Conservation (phyloP, 2,888 invertebrate genomes). For the Halictus ligatus region DNA sequence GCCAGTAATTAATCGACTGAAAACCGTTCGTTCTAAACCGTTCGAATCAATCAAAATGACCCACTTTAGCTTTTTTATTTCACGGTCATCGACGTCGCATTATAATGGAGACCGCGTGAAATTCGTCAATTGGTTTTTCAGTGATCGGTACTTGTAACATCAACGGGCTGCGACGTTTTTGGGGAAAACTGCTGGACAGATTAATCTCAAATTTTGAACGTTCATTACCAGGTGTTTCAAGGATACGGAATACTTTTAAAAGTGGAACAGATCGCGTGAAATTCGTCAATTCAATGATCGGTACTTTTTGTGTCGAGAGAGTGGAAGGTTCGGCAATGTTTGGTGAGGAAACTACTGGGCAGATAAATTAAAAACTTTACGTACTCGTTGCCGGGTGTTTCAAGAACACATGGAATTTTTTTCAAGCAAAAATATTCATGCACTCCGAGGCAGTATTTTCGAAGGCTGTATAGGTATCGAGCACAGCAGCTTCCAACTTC, state of each 20-base stretch:
- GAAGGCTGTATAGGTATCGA: background rate
- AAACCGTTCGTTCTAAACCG: background rate
- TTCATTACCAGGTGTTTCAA: too few species aligned
- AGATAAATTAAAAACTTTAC: background rate
- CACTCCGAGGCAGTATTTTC: background rate
- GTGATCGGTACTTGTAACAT: background rate
- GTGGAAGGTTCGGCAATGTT: background rate
- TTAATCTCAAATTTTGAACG: background rate
- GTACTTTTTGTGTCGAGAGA: too few species aligned
- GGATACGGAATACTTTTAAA: too few species aligned
- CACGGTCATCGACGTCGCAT: background rate
- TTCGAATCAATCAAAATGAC: background rate
- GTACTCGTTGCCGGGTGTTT: background rate
- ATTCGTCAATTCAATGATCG: background rate
- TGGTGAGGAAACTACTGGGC: fast-evolving
- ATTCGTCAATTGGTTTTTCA: background rate
- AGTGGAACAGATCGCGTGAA: background rate
- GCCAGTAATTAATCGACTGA: background rate
- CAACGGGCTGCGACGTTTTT: background rate
- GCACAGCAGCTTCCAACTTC: background rate
- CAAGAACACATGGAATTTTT: background rate
- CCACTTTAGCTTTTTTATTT: background rate
- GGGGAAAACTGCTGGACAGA: background rate
- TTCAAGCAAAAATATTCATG: background rate
- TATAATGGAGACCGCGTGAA: background rate